Percentiles rank a stretch among this genome's conserved stretches.
Evolutionary conservation across 2,797 vertebrate species (phyloP).

Genomic region (Limosa lapponica): DNA sequence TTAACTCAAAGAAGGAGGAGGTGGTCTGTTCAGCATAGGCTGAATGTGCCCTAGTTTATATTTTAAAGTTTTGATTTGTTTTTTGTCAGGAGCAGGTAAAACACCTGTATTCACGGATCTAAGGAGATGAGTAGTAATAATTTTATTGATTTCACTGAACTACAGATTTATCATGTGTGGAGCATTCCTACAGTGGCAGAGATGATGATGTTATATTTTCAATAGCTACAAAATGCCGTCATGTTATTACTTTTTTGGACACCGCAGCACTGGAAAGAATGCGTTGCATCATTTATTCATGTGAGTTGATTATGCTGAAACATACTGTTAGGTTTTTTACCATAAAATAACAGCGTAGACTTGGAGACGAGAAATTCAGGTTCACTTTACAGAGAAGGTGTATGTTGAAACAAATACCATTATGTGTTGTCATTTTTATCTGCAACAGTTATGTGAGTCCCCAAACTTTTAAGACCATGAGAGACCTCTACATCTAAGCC

Average conservation of each 20-base stretch:
- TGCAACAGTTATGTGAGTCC: background rate
- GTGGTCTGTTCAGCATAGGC: background rate
- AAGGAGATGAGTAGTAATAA: background rate
- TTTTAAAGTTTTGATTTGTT: background rate
- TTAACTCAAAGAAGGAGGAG: background rate
- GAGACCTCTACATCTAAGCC: background rate
- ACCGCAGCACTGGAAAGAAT: background rate
- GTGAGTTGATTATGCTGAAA: background rate
- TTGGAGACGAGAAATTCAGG: background rate
- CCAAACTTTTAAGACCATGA: background rate
- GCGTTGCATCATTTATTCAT: background rate
- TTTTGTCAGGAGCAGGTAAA: background rate
- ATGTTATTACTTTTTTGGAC: background rate
- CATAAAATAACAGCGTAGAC: background rate
- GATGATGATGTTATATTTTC: background rate
- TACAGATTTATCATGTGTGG: background rate
- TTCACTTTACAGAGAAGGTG: background rate
- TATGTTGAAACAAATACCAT: background rate
- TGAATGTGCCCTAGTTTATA: background rate
- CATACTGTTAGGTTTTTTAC: background rate
- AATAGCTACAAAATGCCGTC: background rate
- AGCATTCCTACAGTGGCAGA: background rate
- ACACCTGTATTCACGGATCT: background rate
- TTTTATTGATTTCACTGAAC: background rate
- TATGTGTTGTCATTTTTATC: background rate